Base-by-base conservation (phyloP, 2,797 vertebrate genomes). In the Austrolebias charrua region DNA sequence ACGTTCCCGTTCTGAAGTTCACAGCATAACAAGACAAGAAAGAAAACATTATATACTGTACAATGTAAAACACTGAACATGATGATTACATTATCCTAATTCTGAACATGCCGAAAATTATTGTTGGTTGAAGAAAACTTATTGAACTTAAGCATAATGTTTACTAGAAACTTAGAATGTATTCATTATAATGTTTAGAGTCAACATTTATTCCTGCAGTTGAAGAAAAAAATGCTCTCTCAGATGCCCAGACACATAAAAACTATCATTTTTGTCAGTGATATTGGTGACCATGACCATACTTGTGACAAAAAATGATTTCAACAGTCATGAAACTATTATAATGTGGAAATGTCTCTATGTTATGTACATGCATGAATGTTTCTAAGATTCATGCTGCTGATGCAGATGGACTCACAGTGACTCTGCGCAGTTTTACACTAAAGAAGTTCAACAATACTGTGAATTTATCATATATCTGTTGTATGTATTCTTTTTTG, bases 1-100 rank as follows among this genome's bases (percentile, higher is more conserved):
- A 96, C 89, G 4, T 90, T 95, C 66, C 96, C 96, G 4, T 97
- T 97, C 96, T 98, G 92, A 73, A 28, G 35, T 28, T 52, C 20
- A 6, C 12, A n/a, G n/a, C n/a, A n/a, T n/a, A n/a, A n/a, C n/a
- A 46, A 75, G 45, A 79, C 18, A 69, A 48, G 49, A 69, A 66
- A 48, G n/a, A 63, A 4, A 62, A 24, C 3, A 13, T 63, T 48
- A 62, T 45, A 75, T 29, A 51, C 29, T 11, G 16, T 8, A 54
- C 4, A 14, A 5, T 4, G n/a, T 1, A 7, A 29, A 10, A 8
- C 15, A 40, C 40, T 46, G 50, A 28, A 45, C 7, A 56, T 44
- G 42, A 14, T 63, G 6, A 35, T 40, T 38, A 3, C 43, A 24
- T 33, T 16, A 40, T 55, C 44, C 12, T 4, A 3, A 18, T 35